Evolutionary conservation across 2,888 invertebrate genomes (phyloP).

Genomic region (Euzetes globulus): DNA sequence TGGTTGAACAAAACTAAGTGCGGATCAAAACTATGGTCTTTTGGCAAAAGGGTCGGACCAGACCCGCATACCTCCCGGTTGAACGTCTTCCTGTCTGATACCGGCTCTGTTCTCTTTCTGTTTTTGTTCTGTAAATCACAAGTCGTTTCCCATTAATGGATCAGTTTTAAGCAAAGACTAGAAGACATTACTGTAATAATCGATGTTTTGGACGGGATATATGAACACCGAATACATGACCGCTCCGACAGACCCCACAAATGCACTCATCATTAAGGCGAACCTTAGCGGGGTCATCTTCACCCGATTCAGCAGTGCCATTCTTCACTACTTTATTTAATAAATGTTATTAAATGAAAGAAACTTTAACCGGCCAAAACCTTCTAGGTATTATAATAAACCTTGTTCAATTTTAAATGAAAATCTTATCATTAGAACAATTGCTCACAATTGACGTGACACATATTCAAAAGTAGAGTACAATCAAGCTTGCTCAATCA

Average conservation of each 20-base stretch:
- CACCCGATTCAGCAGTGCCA: background rate
- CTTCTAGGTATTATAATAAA: no score
- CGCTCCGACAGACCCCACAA: background rate
- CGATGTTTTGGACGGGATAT: conserved; percentile 1
- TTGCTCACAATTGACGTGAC: no score
- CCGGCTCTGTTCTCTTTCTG: conserved; percentile 53
- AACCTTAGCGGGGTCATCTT: background rate
- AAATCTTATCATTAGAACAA: no score
- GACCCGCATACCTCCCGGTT: conserved; percentile 54
- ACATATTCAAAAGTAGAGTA: no score
- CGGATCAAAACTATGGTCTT: background rate
- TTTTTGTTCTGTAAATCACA: conserved; percentile 34
- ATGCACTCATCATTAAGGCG: background rate
- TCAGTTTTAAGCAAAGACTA: background rate
- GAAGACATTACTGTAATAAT: conserved; percentile 6
- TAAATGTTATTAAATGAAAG: background rate
- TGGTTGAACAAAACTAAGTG: background rate
- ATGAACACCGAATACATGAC: conserved; percentile 6
- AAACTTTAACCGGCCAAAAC: no score
- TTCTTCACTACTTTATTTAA: background rate
- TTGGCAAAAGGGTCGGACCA: conserved; percentile 32
- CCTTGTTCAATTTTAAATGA: no score
- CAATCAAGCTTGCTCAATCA: no score
- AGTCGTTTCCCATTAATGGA: background rate
- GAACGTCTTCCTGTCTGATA: conserved; percentile 56